Base-by-base conservation (phyloP, 2,797 vertebrate species). In the Melanotaenia nigrans region DNA sequence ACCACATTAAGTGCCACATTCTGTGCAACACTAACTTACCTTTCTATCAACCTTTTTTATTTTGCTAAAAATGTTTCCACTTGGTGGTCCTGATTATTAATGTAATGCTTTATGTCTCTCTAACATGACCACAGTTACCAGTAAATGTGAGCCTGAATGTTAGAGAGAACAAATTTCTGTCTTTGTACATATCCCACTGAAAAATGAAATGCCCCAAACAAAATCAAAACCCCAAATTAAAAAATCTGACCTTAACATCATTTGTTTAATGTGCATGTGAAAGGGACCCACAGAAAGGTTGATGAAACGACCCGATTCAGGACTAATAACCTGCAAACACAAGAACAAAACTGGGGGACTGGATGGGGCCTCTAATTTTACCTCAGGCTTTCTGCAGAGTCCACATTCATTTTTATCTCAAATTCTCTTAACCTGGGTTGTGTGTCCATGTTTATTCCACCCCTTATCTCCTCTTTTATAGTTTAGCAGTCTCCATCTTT, bases 311-410 rank as follows among this genome's bases (percentile, higher is more conserved):
- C 16, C 20, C 2, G 55, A 47, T 36, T 13, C 28, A 18, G 13
- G 47, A 30, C 4, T 14, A 22, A 53, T 64, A 61, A 22, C 2
- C n/a, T n/a, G 25, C n/a, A 9, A 8, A 54, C 33, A 38, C 28
- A 0, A 13, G 4, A 60, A 8, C 1, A 16, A 36, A 51, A 28
- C 3, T 10, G 5, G 6, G 33, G 38, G 36, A 10, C 18, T 12
- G 14, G 40, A 14, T 42, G 35, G 13, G 62, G 10, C 54, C 54
- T n/a, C 54, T 12, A 11, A 32, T 65, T 58, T 54, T 25, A 42
- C 62, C 68, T 66, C 55, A 32, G 65, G 73, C 51, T 20, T 61
- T 24, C 14, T 33, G 5, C 56, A 33, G 5, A 2, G 36, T 33
- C 61, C 54, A 10, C 33, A 59, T 2, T 35, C 25, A 45, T 35